phyloP scores from a whole-genome alignment of 1,140 invertebrate species.

The Drosophila ficusphila region DNA sequence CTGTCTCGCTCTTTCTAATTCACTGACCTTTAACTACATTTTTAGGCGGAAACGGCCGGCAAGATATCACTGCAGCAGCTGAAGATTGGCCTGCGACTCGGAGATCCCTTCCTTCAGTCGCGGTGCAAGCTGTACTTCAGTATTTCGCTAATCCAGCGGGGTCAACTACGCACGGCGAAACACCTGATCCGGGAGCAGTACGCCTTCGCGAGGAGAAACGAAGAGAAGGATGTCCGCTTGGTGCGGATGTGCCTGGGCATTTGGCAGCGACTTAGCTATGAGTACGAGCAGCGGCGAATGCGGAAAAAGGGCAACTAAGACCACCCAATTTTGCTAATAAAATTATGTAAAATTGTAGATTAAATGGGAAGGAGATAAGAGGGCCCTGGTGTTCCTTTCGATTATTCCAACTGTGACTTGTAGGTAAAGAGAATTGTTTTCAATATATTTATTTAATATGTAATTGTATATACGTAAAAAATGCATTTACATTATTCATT shows the following conservation, averaged over 20 bases:
- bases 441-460: conserved; percentile 68
- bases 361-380: not conserved
- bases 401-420: conserved; percentile 15
- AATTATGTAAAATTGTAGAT: not conserved
- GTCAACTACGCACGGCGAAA: conserved; percentile 87
- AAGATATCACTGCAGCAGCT: conserved; percentile 94
- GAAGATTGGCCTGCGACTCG: conserved; percentile 90
- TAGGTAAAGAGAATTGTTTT: conserved; percentile 38
- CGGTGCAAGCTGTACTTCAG: conserved; percentile 93
- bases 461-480: conserved; percentile 65
- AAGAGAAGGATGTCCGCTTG: conserved; percentile 86
- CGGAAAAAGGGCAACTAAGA: conserved; percentile 3
- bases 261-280: conserved; percentile 91
- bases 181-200: conserved; percentile 89
- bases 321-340: not conserved
- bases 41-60: conserved; percentile 93
- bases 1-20: not conserved
- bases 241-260: conserved; percentile 93
- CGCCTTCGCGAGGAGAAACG: conserved; percentile 84
- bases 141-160: conserved; percentile 94
- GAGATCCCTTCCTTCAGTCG: conserved; percentile 91
- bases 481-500: conserved; percentile 57
- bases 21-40: conserved; percentile 11
- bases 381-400: not conserved
- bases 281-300: conserved; percentile 68